Percentiles rank a stretch among this genome's conserved stretches.
These are phyloP conservation scores for Somateria mollissima DNA, from an alignment of 2,797 vertebrate species.

Conservation along the genomic window DNA sequence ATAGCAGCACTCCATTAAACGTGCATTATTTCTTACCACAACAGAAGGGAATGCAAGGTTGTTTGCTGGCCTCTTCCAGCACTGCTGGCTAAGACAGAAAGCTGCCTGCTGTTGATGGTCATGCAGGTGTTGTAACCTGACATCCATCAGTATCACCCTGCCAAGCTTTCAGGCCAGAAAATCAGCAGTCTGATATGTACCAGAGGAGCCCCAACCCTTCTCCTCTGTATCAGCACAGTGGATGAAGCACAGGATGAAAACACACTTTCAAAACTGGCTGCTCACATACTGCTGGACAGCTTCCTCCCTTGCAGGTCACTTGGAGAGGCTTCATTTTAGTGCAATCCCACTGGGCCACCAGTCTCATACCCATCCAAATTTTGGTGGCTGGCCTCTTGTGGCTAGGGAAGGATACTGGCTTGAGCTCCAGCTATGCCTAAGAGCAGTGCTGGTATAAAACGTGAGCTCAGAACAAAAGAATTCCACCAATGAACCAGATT, in stretches of 20 bases:
- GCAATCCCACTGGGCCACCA: background rate
- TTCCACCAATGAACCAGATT: fast-evolving
- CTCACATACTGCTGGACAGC: background rate
- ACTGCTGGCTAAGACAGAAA: background rate
- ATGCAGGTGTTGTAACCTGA: background rate
- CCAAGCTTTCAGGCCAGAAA: background rate
- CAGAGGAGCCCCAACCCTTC: background rate
- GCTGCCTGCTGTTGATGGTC: background rate
- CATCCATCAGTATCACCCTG: fast-evolving
- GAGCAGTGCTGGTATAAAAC: background rate
- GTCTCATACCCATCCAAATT: fast-evolving
- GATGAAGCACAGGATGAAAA: background rate
- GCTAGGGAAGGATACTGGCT: background rate
- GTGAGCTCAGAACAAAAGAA: background rate
- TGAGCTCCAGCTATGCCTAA: background rate
- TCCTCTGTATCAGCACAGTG: background rate
- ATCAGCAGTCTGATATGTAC: background rate
- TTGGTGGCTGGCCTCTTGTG: background rate
- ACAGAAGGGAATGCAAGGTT: background rate
- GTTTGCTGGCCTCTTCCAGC: background rate
- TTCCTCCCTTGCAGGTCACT: background rate
- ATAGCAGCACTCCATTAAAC: background rate
- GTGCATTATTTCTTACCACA: background rate
- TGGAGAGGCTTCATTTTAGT: background rate
- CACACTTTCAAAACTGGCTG: background rate